phyloP scores from a whole-genome alignment of 2,888 invertebrate genomes.

The Isoperla grammatica region DNA sequence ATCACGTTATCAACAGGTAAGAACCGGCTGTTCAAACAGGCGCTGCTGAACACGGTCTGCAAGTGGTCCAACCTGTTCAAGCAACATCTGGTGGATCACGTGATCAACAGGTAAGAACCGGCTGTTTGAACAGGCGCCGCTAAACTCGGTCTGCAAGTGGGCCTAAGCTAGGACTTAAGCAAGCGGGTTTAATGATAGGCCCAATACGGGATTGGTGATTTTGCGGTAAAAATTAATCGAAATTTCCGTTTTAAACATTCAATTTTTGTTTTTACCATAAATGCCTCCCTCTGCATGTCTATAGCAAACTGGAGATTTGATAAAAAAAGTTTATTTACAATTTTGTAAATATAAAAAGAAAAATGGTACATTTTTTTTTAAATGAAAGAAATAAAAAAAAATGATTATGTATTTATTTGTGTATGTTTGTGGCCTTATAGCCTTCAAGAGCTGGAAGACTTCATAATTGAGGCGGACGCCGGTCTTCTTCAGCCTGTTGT shows the following conservation, averaged over 20 bases:
- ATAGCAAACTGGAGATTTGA: too few relatives aligned
- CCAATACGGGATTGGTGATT: too few relatives aligned
- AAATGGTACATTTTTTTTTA: too few relatives aligned
- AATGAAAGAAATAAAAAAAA: too few relatives aligned
- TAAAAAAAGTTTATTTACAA: too few relatives aligned
- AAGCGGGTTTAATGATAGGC: too few relatives aligned
- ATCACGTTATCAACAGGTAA: conserved; percentile 68
- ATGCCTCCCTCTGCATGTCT: too few relatives aligned
- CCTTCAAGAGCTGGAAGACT: conserved; percentile 67
- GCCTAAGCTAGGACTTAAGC: too few relatives aligned
- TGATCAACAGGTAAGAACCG: conserved; percentile 54
- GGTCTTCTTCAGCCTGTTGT: conserved; percentile 65
- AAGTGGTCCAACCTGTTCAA: conserved; percentile 88
- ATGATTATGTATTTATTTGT: too few relatives aligned
- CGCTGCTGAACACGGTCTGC: conserved; percentile 74
- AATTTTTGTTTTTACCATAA: too few relatives aligned
- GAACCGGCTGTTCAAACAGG: conserved; percentile 67
- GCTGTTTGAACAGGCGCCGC: conserved; percentile 73
- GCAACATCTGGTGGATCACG: conserved; percentile 74
- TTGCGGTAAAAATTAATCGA: not conserved
- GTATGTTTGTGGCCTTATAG: too few relatives aligned
- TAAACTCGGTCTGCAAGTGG: conserved; percentile 84
- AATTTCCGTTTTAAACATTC: not conserved
- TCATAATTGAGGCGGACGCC: conserved; percentile 67
- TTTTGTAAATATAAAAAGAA: too few relatives aligned